Evolutionary conservation across 2,797 vertebrate species (phyloP).

Genomic region (Yasuhikotakia modesta): DNA sequence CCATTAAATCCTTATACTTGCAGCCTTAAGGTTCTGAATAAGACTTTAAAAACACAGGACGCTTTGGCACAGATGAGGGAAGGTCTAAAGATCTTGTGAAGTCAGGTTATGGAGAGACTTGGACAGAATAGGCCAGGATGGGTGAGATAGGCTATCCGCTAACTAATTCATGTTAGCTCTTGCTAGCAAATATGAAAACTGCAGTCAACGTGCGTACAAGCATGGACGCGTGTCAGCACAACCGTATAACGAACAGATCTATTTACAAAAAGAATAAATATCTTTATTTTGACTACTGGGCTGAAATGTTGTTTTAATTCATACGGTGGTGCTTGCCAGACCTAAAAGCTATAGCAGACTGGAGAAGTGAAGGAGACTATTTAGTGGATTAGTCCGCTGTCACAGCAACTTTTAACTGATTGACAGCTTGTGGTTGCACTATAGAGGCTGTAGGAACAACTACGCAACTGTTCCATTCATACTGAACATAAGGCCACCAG

Average conservation of each 20-base stretch:
- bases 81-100: slow-evolving; percentile 79
- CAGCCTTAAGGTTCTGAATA: slow-evolving; percentile 78
- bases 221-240: background rate
- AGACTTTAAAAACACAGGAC: slow-evolving; percentile 76
- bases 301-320: background rate
- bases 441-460: slow-evolving; percentile 45
- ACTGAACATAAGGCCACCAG: slow-evolving; percentile 56
- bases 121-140: slow-evolving; percentile 55
- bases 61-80: slow-evolving; percentile 74
- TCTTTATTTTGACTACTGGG: slow-evolving; percentile 46
- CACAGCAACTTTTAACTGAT: slow-evolving; percentile 65
- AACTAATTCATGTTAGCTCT: background rate
- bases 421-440: slow-evolving; percentile 61
- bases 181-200: slow-evolving; percentile 4
- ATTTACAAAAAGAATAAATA: slow-evolving; percentile 46
- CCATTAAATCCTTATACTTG: slow-evolving; percentile 77
- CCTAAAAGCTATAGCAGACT: background rate
- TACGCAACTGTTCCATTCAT: slow-evolving; percentile 62
- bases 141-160: background rate
- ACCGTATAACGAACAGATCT: background rate
- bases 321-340: background rate
- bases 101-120: slow-evolving; percentile 77
- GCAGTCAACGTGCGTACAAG: background rate
- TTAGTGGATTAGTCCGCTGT: slow-evolving; percentile 44
- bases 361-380: background rate